These are phyloP conservation scores for Zaprionus bogoriensis DNA, from an alignment of 2,888 invertebrate genomes.

Conservation along the genomic window DNA sequence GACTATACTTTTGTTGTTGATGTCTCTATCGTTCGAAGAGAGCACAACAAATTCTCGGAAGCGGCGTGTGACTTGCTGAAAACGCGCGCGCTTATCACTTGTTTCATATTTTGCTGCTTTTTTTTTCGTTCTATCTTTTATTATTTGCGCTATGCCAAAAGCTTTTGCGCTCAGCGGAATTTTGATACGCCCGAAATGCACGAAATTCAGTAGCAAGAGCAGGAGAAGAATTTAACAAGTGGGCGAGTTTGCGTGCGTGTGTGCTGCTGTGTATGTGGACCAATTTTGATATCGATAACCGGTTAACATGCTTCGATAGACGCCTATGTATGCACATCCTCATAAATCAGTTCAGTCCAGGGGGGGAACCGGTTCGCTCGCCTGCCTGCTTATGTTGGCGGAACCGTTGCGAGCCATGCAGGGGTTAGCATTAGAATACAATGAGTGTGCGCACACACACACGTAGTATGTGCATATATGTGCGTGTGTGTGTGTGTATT, in stretches of 20 bases:
- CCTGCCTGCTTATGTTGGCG: constrained; percentile 4
- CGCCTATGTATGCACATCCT: constrained; percentile 29
- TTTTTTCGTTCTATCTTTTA: constrained; percentile 3
- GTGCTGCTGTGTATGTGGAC: neutral
- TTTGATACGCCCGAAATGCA: constrained; percentile 4
- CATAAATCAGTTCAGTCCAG: constrained; percentile 37
- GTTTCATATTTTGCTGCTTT: neutral
- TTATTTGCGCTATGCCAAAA: constrained; percentile 1
- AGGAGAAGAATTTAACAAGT: constrained; percentile 19
- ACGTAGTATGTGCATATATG: constrained; percentile 4
- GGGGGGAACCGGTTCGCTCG: constrained; percentile 32
- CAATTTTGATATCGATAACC: constrained; percentile 17
- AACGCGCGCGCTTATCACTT: constrained; percentile 9
- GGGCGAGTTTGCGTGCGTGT: constrained; percentile 1
- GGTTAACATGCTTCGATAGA: constrained; percentile 22
- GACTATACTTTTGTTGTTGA: constrained; percentile 5
- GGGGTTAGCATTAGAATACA: constrained; percentile 1
- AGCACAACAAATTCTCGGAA: neutral
- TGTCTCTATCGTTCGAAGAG: constrained; percentile 9
- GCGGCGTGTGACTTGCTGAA: constrained; percentile 41
- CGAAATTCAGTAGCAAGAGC: constrained; percentile 15
- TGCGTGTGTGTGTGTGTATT: constrained; percentile 18
- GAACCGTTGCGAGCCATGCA: constrained; percentile 35
- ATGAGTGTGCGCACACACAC: constrained; percentile 9
- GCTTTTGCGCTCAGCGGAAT: neutral